Evolutionary conservation across 2,113 vertebrate species (phyloP).

Genomic region (Chlorodrepanis virens): DNA sequence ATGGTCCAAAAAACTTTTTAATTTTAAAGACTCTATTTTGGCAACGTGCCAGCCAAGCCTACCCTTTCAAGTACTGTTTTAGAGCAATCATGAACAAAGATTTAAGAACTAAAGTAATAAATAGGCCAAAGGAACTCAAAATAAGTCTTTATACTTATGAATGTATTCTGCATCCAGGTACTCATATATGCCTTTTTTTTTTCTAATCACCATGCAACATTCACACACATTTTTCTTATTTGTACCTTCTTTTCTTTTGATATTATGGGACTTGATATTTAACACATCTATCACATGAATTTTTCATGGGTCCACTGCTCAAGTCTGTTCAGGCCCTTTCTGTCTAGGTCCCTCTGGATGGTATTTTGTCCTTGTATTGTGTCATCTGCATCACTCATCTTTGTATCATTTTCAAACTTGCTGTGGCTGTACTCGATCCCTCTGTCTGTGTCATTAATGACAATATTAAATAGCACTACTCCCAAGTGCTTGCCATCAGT

Average conservation of each 20-base stretch:
- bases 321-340: background rate
- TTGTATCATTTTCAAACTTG: background rate
- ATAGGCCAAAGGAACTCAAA: background rate
- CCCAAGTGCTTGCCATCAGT: rapidly evolving
- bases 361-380: background rate
- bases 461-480: background rate
- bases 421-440: rapidly evolving
- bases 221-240: background rate
- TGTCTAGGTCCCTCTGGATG: background rate
- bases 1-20: background rate
- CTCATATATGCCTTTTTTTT: background rate
- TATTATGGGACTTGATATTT: background rate
- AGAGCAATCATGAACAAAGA: background rate
- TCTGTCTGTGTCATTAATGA: background rate
- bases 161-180: background rate
- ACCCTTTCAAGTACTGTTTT: background rate
- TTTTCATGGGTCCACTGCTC: background rate
- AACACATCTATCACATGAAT: background rate
- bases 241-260: background rate
- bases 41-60: background rate
- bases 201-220: background rate
- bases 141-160: background rate
- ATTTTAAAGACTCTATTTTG: background rate
- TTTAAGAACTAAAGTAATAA: background rate
- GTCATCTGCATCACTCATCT: background rate